Evolutionary conservation across 2,888 invertebrate genomes (phyloP).

Genomic region (Xylota sylvarum): DNA sequence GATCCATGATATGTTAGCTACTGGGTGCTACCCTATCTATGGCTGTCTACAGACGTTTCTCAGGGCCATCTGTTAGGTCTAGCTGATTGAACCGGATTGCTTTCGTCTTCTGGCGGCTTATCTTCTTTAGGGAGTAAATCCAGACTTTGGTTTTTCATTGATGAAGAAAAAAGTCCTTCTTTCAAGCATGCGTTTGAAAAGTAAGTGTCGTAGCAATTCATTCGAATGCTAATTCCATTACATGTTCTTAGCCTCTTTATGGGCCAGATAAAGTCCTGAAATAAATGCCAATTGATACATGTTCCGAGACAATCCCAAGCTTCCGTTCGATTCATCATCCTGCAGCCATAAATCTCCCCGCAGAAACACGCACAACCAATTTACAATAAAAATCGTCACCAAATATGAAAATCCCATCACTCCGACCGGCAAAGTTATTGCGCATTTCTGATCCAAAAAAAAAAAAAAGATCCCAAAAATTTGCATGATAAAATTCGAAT

Average conservation of each 20-base stretch:
- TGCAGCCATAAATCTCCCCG: slow-evolving; percentile 52
- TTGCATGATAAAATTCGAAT: slow-evolving; percentile 73
- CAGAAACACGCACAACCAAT: slow-evolving; percentile 43
- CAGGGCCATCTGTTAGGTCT: too few relatives aligned
- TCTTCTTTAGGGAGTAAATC: too few relatives aligned
- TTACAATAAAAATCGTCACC: slow-evolving; percentile 68
- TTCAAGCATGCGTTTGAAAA: too few relatives aligned
- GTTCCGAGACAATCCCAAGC: not conserved
- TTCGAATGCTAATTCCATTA: not conserved
- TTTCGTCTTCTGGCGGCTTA: too few relatives aligned
- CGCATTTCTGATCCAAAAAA: slow-evolving; percentile 54
- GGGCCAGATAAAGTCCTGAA: not conserved
- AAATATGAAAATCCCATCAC: slow-evolving; percentile 66
- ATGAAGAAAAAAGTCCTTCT: too few relatives aligned
- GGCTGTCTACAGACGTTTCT: too few relatives aligned
- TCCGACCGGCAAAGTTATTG: slow-evolving; percentile 52
- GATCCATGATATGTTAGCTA: too few relatives aligned
- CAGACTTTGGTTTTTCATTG: too few relatives aligned
- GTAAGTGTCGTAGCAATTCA: too few relatives aligned
- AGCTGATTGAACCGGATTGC: too few relatives aligned
- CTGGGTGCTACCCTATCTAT: too few relatives aligned
- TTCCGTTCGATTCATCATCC: slow-evolving; percentile 18
- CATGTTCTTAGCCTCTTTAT: slow-evolving; percentile 2
- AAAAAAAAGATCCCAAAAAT: slow-evolving; percentile 51
- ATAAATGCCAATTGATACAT: slow-evolving; percentile 8